Base-by-base conservation (phyloP, 2,888 invertebrate genomes). In the Eilema depressum region DNA sequence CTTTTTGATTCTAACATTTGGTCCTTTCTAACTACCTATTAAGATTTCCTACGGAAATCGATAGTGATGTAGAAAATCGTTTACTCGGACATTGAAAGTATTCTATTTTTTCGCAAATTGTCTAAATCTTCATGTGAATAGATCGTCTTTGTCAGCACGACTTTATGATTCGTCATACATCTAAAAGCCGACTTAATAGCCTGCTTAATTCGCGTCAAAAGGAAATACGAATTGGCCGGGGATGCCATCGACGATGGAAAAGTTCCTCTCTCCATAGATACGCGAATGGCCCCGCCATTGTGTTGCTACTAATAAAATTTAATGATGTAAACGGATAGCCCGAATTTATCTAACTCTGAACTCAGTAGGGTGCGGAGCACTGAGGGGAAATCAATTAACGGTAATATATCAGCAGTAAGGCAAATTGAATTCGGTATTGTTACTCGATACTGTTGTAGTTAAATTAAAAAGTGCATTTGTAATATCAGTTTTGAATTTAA, bases 311-410 rank as follows among this genome's bases (percentile, higher is more conserved):
- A 94, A 94, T 95, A 95, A 95, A 95, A 95, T 94, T 94, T 94
- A 94, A 95, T 95, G 94, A 93, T 94, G 94, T 95, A 95, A 95
- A 94, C 93, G 94, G 94, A 95, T 94, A 95, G 91, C 92, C 90
- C 89, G 91, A 93, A 94, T 94, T 92, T 92, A 93, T 94, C 91
- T 93, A 89, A 92, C 89, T 91, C 88, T 80, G 85, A 85, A 90
- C 84, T 88, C 85, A 33, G 86, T 85, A 81, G 91, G 89, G 91
- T 88, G 89, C 87, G 80, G 76, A 77, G 83, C 86, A 85, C 88
- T 89, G 91, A 91, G 92, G 93, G 93, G 91, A 91, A 93, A 93
- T 91, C 92, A 92, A 92, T 93, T 92, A 93, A 88, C 82, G 85
- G 89, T 89, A 91, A 91, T 85, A 88, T 90, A 92, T 92, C 89